Evolutionary conservation across 2,113 vertebrate species (phyloP), one percentile per base, ranked within the genome.

Genomic region (Uria aalge): DNA sequence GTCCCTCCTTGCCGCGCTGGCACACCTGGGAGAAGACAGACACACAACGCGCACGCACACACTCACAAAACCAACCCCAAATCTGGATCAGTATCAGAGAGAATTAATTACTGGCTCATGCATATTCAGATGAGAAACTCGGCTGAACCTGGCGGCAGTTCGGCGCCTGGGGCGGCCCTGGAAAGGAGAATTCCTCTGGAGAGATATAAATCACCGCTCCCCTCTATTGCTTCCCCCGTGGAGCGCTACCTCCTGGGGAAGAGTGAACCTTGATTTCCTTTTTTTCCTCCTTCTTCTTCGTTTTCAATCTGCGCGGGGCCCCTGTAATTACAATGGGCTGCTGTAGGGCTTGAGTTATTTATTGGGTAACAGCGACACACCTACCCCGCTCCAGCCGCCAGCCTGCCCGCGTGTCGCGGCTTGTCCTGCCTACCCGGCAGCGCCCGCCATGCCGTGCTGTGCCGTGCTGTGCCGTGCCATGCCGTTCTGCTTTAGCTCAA

Each of bases 21-120:
- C 74, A 64, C 87, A 95, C 94, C 93, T 97, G 92, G 87, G 90
- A 94, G 92, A 87, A 91, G 77, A 75, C 5, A 1, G 81, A 72
- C 76, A 63, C 69, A 60, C 40, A 95, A 18, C 0, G 1, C 4
- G 11, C 88, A 63, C 8, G 1, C 76, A 78, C 86, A 23, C 62
- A 72, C 90, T 90, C 73, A 78, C 77, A 90, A 93, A 93, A 72
- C 90, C 94, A 95, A 94, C 78, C 87, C 90, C 57, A 75, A 96
- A 79, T 96, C 96, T 96, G 96, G 96, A 97, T 94, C 53, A 13
- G 94, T 95, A 97, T 96, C 96, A 96, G 93, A 97, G 96, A 96
- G 96, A 97, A 96, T 97, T 96, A 97, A 97, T 97, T 96, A 96
- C 94, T 76, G 85, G 40, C 74, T 97, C 86, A 96, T 97, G 89